Percentiles rank a stretch among this genome's conserved stretches.
phyloP scores from a whole-genome alignment of 2,888 invertebrate genomes.

The Lepidochitona cinerea region DNA sequence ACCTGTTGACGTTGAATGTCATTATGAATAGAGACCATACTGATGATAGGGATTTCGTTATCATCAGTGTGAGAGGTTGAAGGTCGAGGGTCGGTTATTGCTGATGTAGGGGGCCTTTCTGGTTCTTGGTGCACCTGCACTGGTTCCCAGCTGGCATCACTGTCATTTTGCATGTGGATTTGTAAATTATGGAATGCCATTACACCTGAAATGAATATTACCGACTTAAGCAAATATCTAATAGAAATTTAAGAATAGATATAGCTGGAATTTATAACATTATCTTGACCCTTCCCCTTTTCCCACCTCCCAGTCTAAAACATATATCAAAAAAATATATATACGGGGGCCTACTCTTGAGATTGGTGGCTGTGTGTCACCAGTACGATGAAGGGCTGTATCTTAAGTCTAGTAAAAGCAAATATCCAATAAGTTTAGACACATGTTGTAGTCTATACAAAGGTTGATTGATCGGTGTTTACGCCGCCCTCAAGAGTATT shows the following conservation, averaged over 20 bases:
- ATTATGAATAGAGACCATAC: neutral
- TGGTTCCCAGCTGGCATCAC: neutral
- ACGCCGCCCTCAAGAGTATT: too few species aligned
- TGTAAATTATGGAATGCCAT: slow-evolving; percentile 2
- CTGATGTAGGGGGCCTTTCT: neutral
- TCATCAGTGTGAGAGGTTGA: neutral
- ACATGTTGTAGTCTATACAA: too few species aligned
- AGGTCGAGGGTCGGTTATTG: neutral
- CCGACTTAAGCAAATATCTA: neutral
- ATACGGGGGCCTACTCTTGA: too few species aligned
- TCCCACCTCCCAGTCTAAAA: too few species aligned
- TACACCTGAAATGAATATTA: neutral
- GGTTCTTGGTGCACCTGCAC: neutral
- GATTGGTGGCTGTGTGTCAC: too few species aligned
- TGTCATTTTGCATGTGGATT: neutral
- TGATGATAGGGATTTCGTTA: neutral
- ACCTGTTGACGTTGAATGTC: neutral
- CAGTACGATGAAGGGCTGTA: too few species aligned
- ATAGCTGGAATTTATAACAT: too few species aligned
- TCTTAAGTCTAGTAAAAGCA: too few species aligned
- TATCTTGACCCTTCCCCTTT: too few species aligned
- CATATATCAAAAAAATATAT: neutral
- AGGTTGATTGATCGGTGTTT: too few species aligned
- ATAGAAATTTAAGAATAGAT: neutral
- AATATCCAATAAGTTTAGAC: too few species aligned